A percentile compares a stretch with the other conserved stretches of the same genome.
Conservation (phyloP, 2,888 invertebrate species). For the Nowickia ferox region DNA sequence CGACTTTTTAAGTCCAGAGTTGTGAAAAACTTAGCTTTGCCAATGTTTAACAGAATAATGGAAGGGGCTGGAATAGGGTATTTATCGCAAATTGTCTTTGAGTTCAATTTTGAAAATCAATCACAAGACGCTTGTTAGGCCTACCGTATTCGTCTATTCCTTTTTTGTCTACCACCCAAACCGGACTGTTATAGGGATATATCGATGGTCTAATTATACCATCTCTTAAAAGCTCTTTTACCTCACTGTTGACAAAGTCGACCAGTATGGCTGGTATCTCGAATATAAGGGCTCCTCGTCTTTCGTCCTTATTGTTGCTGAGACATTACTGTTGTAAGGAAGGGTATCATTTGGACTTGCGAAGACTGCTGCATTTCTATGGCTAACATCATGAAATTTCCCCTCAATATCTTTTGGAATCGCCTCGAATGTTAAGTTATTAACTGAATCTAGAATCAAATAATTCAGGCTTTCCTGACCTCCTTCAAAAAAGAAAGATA, state of each 20-base stretch:
- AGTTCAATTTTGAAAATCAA: constrained; percentile 69
- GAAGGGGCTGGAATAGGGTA: constrained; percentile 60
- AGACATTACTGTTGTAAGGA: too few relatives aligned
- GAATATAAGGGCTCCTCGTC: constrained; percentile 65
- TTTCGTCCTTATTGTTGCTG: constrained; percentile 11
- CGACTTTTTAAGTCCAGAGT: too few relatives aligned
- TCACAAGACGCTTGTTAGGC: constrained; percentile 26
- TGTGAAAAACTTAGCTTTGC: too few relatives aligned
- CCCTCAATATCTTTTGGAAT: constrained; percentile 25
- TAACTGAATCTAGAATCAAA: constrained; percentile 1
- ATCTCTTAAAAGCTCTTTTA: too few relatives aligned
- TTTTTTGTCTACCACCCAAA: constrained; percentile 6
- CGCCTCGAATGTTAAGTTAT: constrained; percentile 18
- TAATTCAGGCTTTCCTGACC: constrained; percentile 48
- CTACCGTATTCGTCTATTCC: neutral
- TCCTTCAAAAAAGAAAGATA: constrained; percentile 37
- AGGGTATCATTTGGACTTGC: constrained; percentile 37
- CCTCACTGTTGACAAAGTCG: constrained; percentile 62
- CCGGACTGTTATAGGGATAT: neutral
- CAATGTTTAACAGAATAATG: too few relatives aligned
- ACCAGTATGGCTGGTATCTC: constrained; percentile 59
- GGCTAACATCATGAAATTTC: constrained; percentile 7
- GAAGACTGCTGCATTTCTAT: neutral
- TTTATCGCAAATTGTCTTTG: constrained; percentile 62
- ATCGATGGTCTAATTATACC: too few relatives aligned